Evolutionary conservation across 2,797 vertebrate genomes (phyloP), one percentile per base, ranked within the genome.

Genomic region (Pangasius sanitwongsei): DNA sequence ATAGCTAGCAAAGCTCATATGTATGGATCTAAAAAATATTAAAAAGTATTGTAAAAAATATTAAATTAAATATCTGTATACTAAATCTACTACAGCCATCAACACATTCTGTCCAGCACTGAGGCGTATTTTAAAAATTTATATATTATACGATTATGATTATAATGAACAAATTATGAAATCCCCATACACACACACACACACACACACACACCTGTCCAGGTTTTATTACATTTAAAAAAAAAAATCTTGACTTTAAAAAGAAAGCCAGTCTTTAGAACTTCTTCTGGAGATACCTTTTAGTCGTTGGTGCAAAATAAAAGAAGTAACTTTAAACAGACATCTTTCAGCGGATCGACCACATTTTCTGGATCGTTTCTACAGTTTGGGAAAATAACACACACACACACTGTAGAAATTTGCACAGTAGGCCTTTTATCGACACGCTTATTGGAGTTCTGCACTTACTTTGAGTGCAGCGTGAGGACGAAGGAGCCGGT

Each of bases 401-500:
- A 25, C 3, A 44, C 6, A 23, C 9, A n/a, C n/a, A n/a, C n/a
- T n/a, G n/a, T n/a, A n/a, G n/a, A 44, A 20, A 61, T 25, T n/a
- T 65, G 11, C 2, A 34, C 31, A 31, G 11, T 2, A 65, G 59
- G 61, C 15, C 65, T 31, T 31, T 15, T 4, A 81, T 25, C 5
- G 5, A 77, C 28, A 11, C 9, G 4, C 7, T 34, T 18, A 18
- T 31, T 15, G 3, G 34, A 61, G 16, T 15, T 0, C 20, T 0
- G 4, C 25, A 48, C 75, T 59, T 63, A 67, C 91, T 94, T 96
- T 89, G 92, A 94, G 88, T 92, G 57, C 84, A 96, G 91, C 41
- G 91, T 93, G 65, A 96, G 88, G 89, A 96, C 20, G 89, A 95
- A 96, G 67, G 94, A 94, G 8, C 92, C 92, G 0, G 91, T 90